Evolutionary conservation across 23 tunicate genomes (phyloP).

Genomic region (Ascidia mentula): DNA sequence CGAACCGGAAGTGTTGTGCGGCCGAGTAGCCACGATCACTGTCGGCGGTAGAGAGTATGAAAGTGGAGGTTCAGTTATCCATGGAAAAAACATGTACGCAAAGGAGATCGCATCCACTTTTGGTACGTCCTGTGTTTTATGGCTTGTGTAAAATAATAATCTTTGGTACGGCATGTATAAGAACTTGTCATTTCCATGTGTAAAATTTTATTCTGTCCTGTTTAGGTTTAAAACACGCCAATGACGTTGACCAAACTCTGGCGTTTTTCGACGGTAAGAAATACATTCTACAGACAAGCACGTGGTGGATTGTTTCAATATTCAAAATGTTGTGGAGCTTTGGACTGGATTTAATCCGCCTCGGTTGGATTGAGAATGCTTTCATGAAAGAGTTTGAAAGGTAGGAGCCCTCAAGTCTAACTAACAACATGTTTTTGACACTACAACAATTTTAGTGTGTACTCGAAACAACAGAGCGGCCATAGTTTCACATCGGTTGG

Average conservation of each 20-base stretch:
- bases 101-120: conserved; percentile 37
- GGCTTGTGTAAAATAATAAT: too few relatives aligned
- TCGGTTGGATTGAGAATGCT: conserved; percentile 18
- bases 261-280: conserved; percentile 66
- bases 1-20: conserved; percentile 58
- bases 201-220: too few relatives aligned
- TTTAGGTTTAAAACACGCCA: conserved; percentile 56
- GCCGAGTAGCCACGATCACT: conserved; percentile 60
- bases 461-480: conserved; percentile 56
- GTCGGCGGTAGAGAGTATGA: conserved; percentile 55
- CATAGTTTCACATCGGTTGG: conserved; percentile 30
- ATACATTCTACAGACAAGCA: conserved; percentile 45
- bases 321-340: conserved; percentile 62
- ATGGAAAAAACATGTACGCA: conserved; percentile 61
- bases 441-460: conserved; percentile 61
- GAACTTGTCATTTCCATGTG: too few relatives aligned
- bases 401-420: too few relatives aligned
- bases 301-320: conserved; percentile 37
- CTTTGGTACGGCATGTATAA: too few relatives aligned
- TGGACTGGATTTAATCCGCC: conserved; percentile 59
- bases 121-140: conserved; percentile 43
- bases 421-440: neutral
- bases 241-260: neutral
- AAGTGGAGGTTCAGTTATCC: conserved; percentile 72
- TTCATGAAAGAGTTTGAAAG: conserved; percentile 43